Conservation (phyloP, 2,113 vertebrate genomes). For the Mungos mungo region DNA sequence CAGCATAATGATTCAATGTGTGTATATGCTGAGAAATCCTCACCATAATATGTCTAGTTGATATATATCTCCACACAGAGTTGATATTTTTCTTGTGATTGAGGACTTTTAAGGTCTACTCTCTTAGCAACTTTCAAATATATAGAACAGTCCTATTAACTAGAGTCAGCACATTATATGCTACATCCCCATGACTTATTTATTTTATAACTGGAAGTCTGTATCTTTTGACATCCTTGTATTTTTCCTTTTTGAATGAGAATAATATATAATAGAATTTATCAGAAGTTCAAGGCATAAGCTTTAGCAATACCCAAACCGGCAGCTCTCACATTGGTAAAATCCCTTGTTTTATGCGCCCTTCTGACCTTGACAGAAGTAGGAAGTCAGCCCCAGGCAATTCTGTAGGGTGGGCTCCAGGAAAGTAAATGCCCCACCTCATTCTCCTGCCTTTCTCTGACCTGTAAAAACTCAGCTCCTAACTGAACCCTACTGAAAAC, state of each 20-base stretch:
- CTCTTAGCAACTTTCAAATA: not conserved
- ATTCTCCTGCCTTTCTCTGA: not conserved
- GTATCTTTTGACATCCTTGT: not conserved
- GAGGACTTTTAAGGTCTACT: not conserved
- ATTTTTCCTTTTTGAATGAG: not conserved
- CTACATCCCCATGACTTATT: not conserved
- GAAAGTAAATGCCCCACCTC: too few relatives aligned
- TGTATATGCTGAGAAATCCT: not conserved
- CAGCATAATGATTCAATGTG: not conserved
- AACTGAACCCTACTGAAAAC: too few relatives aligned
- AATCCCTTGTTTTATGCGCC: not conserved
- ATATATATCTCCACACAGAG: not conserved
- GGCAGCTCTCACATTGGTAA: not conserved
- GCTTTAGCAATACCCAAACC: not conserved
- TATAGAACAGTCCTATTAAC: not conserved
- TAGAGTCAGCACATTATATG: not conserved
- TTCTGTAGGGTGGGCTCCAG: accelerated
- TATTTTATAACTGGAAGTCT: not conserved
- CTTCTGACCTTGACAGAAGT: not conserved
- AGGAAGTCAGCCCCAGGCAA: not conserved
- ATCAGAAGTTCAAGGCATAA: not conserved
- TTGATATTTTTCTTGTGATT: not conserved
- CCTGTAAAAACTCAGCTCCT: not conserved
- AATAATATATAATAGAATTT: not conserved
- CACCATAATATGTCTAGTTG: not conserved